These are phyloP conservation scores for Hoplias malabaricus DNA, from an alignment of 2,113 vertebrate species.

Conservation along the genomic window DNA sequence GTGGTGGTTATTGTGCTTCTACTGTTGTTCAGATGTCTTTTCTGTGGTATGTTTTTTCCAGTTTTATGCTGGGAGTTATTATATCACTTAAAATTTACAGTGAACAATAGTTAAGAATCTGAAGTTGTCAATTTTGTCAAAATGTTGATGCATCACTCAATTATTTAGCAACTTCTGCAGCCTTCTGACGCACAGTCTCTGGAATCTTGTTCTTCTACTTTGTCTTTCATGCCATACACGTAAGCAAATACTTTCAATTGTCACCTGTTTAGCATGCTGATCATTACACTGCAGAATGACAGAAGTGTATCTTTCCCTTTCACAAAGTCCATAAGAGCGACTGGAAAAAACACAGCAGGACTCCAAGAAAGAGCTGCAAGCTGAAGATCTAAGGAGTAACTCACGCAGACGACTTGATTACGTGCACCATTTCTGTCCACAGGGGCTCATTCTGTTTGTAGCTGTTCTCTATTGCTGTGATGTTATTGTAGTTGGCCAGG, in stretches of 20 bases:
- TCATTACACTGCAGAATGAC: neutral
- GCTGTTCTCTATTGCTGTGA: constrained; percentile 78
- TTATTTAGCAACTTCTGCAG: no score
- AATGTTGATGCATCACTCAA: no score
- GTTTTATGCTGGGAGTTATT: no score
- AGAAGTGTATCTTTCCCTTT: neutral
- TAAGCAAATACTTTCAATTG: neutral
- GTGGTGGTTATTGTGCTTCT: no score
- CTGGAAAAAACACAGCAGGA: neutral
- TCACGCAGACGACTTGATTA: constrained; percentile 81
- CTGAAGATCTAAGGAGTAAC: constrained; percentile 57
- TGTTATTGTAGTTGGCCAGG: constrained; percentile 81
- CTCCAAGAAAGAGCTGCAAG: neutral
- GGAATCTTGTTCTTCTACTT: neutral
- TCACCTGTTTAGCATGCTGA: neutral
- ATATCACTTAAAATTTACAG: no score
- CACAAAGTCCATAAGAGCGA: neutral
- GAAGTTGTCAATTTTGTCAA: no score
- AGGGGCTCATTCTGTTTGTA: constrained; percentile 83
- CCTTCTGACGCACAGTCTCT: neutral
- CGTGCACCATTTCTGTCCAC: constrained; percentile 76
- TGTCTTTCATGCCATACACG: neutral
- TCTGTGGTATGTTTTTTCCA: neutral
- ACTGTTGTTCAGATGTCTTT: no score
- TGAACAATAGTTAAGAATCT: no score